These are phyloP conservation scores for Peromyscus polionotus DNA, from an alignment of 2,113 vertebrate species.

Conservation along the genomic window DNA sequence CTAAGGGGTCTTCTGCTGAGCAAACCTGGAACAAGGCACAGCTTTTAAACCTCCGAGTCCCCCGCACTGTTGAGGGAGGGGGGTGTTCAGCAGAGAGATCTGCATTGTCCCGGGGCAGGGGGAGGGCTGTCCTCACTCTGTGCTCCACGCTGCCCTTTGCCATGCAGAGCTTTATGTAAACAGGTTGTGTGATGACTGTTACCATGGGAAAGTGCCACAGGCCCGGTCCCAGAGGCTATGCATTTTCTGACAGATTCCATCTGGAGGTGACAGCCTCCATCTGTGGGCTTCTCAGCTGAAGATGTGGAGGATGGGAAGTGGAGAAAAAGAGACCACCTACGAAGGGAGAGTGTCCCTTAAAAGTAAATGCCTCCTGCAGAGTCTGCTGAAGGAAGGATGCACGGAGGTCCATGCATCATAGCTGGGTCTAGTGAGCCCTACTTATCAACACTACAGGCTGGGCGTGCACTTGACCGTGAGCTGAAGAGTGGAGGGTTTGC, in stretches of 20 bases:
- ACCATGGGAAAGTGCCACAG: background rate
- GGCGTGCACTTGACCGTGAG: background rate
- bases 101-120: background rate
- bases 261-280: background rate
- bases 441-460: no score
- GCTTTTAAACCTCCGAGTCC: background rate
- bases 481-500: background rate
- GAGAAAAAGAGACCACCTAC: background rate
- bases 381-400: background rate
- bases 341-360: background rate
- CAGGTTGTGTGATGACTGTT: background rate
- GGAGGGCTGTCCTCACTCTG: background rate
- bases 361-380: background rate
- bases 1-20: background rate
- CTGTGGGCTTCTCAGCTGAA: background rate
- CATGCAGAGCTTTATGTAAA: background rate
- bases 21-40: background rate
- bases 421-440: fast-evolving
- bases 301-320: background rate
- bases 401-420: fast-evolving
- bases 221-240: background rate
- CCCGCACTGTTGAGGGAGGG: background rate
- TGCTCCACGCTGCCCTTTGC: background rate
- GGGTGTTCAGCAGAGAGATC: background rate
- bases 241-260: background rate